Percentiles rank a stretch among this genome's conserved stretches.
phyloP scores from a whole-genome alignment of 2,113 vertebrate species.

The Puntigrus tetrazona region DNA sequence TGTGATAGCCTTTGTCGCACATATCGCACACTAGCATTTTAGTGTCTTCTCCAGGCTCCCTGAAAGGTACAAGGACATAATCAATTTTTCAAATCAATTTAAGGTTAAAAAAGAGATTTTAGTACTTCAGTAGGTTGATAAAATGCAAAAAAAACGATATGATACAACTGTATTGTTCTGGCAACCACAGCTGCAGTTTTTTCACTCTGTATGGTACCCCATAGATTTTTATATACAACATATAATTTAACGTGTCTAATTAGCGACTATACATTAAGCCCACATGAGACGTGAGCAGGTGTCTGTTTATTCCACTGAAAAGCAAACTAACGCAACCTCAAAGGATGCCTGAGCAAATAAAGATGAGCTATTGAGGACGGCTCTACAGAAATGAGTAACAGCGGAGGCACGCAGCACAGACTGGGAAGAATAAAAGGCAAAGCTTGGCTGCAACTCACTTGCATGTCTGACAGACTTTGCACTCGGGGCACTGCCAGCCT shows the following conservation, averaged over 20 bases:
- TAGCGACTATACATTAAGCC: neutral
- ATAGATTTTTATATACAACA: neutral
- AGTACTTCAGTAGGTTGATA: neutral
- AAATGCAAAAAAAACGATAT: neutral
- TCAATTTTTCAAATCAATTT: neutral
- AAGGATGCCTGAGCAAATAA: neutral
- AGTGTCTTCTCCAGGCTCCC: constrained; percentile 97
- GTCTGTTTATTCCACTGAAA: constrained; percentile 4
- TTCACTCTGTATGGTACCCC: neutral
- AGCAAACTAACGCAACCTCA: neutral
- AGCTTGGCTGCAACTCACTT: constrained; percentile 83
- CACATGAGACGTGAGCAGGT: neutral
- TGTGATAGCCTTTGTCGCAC: constrained; percentile 99
- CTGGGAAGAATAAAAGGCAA: neutral
- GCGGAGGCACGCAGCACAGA: neutral
- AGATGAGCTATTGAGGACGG: neutral
- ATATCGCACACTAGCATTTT: constrained; percentile 99
- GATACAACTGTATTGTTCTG: neutral
- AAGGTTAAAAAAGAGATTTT: neutral
- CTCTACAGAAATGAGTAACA: neutral
- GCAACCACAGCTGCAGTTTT: neutral
- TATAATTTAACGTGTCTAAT: neutral
- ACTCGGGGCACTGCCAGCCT: constrained; percentile 99
- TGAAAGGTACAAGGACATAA: constrained; percentile 60
- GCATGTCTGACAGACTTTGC: constrained; percentile 99